Percentiles rank a stretch among this genome's conserved stretches.
phyloP scores from a whole-genome alignment of 2,888 invertebrate species.

The Harmothoe impar region DNA sequence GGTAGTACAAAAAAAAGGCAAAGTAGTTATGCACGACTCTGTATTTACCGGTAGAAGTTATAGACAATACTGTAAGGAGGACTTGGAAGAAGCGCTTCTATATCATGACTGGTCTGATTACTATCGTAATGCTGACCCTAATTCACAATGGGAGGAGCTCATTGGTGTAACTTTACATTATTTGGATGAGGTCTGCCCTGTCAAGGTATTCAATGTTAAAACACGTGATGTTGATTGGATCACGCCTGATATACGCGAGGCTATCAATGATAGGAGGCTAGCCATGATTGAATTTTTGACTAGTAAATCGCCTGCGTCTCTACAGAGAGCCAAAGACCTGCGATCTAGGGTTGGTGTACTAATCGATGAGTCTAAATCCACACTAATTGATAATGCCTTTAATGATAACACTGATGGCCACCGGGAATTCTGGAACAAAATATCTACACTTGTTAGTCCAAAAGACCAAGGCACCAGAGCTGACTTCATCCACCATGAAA shows the following conservation, averaged over 20 bases:
- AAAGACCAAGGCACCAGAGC: no score
- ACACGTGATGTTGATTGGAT: neutral
- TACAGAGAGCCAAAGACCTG: no score
- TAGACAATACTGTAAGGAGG: neutral
- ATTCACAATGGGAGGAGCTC: neutral
- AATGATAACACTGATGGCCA: no score
- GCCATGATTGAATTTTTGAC: no score
- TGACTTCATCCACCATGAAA: no score
- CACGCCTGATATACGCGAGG: neutral
- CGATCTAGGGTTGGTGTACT: no score
- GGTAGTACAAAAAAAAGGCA: neutral
- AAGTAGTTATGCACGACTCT: neutral
- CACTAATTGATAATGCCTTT: no score
- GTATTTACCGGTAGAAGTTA: neutral
- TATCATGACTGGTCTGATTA: conserved; percentile 9
- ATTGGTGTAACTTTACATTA: neutral
- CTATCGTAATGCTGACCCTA: neutral
- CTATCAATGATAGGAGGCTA: no score
- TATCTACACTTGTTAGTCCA: no score
- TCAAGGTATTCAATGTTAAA: neutral
- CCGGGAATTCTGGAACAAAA: no score
- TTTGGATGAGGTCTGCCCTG: neutral
- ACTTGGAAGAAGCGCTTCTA: neutral
- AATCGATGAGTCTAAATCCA: no score
- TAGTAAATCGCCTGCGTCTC: no score